These are phyloP conservation scores for Triplophysa tibetana DNA, from an alignment of 2,113 vertebrate genomes.

Conservation along the genomic window DNA sequence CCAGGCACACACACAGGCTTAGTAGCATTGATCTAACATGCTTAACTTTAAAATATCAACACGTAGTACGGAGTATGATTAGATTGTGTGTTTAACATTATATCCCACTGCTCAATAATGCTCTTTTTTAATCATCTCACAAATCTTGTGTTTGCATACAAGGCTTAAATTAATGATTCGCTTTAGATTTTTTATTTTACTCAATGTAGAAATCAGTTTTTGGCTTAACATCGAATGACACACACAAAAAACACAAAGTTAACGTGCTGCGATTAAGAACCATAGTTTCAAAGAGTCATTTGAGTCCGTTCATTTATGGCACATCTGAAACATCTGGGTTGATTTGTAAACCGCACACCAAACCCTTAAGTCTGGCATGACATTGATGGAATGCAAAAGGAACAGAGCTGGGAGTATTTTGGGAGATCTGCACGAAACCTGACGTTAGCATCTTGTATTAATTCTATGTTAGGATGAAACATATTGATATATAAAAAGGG, in stretches of 20 bases:
- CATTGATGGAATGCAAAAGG: background rate
- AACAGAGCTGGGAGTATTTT: background rate
- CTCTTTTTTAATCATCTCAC: background rate
- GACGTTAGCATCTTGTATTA: background rate
- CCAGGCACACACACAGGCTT: background rate
- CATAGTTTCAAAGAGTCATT: background rate
- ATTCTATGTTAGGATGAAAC: background rate
- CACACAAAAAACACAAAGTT: no score
- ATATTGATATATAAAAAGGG: no score
- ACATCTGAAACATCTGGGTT: background rate
- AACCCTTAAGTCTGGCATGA: background rate
- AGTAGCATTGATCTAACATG: slow-evolving; percentile 1
- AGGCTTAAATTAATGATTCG: background rate
- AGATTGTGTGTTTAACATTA: background rate
- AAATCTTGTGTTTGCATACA: background rate
- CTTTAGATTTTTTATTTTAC: background rate
- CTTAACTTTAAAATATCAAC: background rate
- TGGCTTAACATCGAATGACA: background rate
- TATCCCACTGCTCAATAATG: background rate
- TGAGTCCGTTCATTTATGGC: background rate
- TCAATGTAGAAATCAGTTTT: background rate
- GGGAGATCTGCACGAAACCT: background rate
- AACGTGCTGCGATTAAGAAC: background rate
- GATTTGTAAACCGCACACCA: background rate
- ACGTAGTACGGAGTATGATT: background rate